Evolutionary conservation across 2,113 vertebrate species (phyloP), one percentile per base, ranked within the genome.

Genomic region (Pycnonotus jocosus): DNA sequence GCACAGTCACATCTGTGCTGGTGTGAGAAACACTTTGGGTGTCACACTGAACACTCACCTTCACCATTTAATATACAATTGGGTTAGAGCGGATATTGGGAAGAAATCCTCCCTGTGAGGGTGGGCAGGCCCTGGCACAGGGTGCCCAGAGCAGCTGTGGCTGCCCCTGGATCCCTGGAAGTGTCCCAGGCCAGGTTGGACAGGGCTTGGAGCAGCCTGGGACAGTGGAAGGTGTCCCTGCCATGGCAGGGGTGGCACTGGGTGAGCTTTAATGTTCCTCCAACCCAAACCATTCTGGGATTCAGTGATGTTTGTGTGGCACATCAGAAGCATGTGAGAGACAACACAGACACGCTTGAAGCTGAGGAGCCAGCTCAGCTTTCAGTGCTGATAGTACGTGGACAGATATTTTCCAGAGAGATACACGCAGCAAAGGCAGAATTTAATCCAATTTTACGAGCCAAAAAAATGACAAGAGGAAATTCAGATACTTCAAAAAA

Each of bases 41-140:
- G 6, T 48, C 28, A 23, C 62, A 11, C 3, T 35, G 38, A 56
- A 21, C 27, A 14, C 11, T 53, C 19, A 50, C 21, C 37, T 24
- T 35, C 38, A 21, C 10, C 15, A 18, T 25, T 25, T 30, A 35
- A 38, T 71, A 56, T 27, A 27, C 17, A 21, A 12, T 4, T 14
- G 44, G 14, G 15, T 23, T 22, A 4, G 17, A 25, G 11, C 15
- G 22, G 31, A 44, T 31, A 6, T 15, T 10, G 15, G 44, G 45
- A 1, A 22, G 7, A 0, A 27, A 31, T 51, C 2, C 0, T 4
- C 8, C 6, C 18, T 45, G 28, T 0, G 18, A 60, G 38, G 54
- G 22, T 58, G 53, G 1, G 1, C 0, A 37, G 53, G 14, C 37
- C 21, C 72, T 51, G 62, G 83, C 72, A 68, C 62, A 37, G 83